Base-by-base conservation (phyloP, 2,113 vertebrate species). In the Phyllopteryx taeniolatus region DNA sequence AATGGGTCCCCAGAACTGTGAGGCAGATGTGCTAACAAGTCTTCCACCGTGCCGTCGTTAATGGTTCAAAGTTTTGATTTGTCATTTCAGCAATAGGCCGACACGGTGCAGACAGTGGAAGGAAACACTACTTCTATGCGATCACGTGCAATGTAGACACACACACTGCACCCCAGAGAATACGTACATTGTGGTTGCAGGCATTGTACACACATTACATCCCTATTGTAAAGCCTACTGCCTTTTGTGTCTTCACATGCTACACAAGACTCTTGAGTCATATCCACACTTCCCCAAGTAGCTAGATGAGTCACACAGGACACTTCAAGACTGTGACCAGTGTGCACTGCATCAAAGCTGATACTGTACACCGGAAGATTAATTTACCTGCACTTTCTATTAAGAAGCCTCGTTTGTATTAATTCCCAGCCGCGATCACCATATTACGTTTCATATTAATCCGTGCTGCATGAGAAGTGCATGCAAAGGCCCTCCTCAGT, bases 381-480 rank as follows among this genome's bases (percentile, higher is more conserved):
- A 83, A 44, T 51, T 61, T 59, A 85, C 80, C 78, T 86, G 74
- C 72, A 72, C 80, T 79, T 79, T 79, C 72, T 75, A 75, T 82
- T 71, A 75, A 61, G 27, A 69, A 49, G 69, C 61, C 46, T 62
- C 31, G 64, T 75, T 81, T 77, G 70, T 83, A 71, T 77, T 66
- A 85, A 81, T 80, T 85, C 79, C 79, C 79, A 47, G 39, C 68
- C 85, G 78, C 80, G 80, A 72, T 81, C 67, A 62, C 69, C 69
- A 76, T 76, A 80, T 78, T 71, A 80, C 73, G 51, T 80, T 80
- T 75, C 61, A 53, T 70, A 72, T 79, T 81, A 86, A 88, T 83
- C 79, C 76, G 72, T 10, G 17, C 51, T 77, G 74, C 73, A 78
- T 63, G 69, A 66, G 57, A 75, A 68, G n/a, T 39, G 73, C 70